Evolutionary conservation across 2,888 invertebrate species (phyloP).

Genomic region (Polyommatus icarus): DNA sequence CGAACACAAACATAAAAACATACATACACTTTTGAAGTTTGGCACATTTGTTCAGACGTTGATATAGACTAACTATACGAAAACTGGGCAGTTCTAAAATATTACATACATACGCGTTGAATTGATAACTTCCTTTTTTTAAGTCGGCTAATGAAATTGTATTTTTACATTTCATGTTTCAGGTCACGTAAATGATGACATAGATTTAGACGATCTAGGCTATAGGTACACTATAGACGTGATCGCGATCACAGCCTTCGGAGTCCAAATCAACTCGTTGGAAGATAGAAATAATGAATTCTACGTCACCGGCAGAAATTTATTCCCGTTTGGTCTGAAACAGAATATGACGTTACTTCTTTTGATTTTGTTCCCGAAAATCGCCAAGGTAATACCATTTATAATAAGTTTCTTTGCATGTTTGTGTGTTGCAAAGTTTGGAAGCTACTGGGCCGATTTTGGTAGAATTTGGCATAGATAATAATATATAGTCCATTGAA

Average conservation of each 20-base stretch:
- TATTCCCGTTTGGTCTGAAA: slow-evolving; percentile 49
- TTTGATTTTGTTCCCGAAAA: slow-evolving; percentile 45
- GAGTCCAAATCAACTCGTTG: slow-evolving; percentile 77
- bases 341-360: slow-evolving; percentile 49
- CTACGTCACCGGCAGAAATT: slow-evolving; percentile 55
- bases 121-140: too few species aligned
- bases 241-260: slow-evolving; percentile 80
- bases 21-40: too few species aligned
- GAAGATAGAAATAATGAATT: slow-evolving; percentile 77
- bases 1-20: too few species aligned
- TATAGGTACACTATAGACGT: slow-evolving; percentile 81
- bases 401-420: too few species aligned
- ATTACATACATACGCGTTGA: too few species aligned
- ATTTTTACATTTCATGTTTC: neutral
- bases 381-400: slow-evolving; percentile 49
- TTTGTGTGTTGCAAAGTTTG: too few species aligned
- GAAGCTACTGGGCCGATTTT: too few species aligned
- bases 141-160: neutral
- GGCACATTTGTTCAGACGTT: too few species aligned
- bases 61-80: too few species aligned
- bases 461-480: too few species aligned
- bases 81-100: too few species aligned
- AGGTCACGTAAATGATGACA: slow-evolving; percentile 51
- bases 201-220: slow-evolving; percentile 70
- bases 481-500: too few species aligned